Evolutionary conservation across 2,888 invertebrate genomes (phyloP).

Genomic region (Drosophila quasianomalipes): DNA sequence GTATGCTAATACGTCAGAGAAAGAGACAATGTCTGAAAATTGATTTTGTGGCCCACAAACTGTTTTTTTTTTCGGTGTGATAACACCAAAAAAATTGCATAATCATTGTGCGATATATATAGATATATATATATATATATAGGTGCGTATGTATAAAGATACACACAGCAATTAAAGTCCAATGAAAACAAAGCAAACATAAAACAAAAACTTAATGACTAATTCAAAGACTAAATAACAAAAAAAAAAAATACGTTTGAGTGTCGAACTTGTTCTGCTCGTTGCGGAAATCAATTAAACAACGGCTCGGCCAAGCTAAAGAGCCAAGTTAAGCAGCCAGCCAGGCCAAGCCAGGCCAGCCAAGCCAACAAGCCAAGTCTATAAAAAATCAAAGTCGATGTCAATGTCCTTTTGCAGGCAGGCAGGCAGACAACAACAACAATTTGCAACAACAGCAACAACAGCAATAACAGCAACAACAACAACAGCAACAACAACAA

Average conservation of each 20-base stretch:
- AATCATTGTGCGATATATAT: constrained; percentile 31
- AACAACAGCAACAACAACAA: neutral
- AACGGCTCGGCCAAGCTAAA: neutral
- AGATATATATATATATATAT: neutral
- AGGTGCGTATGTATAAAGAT: neutral
- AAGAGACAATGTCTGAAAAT: constrained; percentile 32
- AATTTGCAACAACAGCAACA: neutral
- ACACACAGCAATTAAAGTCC: neutral
- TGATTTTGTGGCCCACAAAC: constrained; percentile 28
- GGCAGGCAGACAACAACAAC: constrained; percentile 14
- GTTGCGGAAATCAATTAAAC: constrained; percentile 60
- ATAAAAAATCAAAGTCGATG: constrained; percentile 47
- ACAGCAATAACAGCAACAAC: neutral
- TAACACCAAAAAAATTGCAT: constrained; percentile 47
- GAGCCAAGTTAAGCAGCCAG: constrained; percentile 4
- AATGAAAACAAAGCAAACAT: constrained; percentile 17
- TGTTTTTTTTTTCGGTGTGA: constrained; percentile 24
- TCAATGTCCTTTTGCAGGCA: constrained; percentile 58
- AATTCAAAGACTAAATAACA: constrained; percentile 13
- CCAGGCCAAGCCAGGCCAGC: neutral
- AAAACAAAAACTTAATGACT: constrained; percentile 25
- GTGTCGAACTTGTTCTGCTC: constrained; percentile 55
- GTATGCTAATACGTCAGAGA: constrained; percentile 44
- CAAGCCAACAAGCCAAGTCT: constrained; percentile 18
- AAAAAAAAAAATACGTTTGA: constrained; percentile 7